Percentiles rank a stretch among this genome's conserved stretches.
Evolutionary conservation across 2,888 invertebrate species (phyloP).

Genomic region (Limnephilus lunatus): DNA sequence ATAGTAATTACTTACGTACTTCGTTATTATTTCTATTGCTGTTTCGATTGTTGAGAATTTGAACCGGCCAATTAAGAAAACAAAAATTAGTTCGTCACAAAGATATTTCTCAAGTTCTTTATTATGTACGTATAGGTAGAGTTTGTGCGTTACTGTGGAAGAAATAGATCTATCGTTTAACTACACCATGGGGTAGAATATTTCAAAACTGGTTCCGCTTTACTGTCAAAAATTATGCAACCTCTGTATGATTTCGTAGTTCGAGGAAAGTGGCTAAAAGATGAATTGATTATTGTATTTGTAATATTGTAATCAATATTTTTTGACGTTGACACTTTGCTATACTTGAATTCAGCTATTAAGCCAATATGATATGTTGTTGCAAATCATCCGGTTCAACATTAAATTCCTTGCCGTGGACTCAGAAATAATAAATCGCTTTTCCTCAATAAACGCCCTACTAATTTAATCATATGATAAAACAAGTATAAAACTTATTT

Average conservation of each 20-base stretch:
- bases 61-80: not conserved
- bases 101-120: not conserved
- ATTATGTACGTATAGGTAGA: not conserved
- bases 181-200: no score
- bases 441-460: no score
- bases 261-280: not conserved
- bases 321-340: no score
- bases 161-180: no score
- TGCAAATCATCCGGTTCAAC: no score
- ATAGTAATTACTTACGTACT: not conserved
- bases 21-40: slow-evolving; percentile 10
- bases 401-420: no score
- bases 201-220: not conserved
- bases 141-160: not conserved
- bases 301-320: no score
- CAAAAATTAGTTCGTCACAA: not conserved
- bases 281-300: not conserved
- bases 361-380: no score
- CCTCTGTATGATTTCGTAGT: not conserved
- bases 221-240: not conserved
- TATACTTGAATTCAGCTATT: no score
- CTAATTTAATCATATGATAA: no score
- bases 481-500: no score
- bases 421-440: no score
- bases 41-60: not conserved